Conservation (phyloP, 2,113 vertebrate genomes). For the Jacana jacana region DNA sequence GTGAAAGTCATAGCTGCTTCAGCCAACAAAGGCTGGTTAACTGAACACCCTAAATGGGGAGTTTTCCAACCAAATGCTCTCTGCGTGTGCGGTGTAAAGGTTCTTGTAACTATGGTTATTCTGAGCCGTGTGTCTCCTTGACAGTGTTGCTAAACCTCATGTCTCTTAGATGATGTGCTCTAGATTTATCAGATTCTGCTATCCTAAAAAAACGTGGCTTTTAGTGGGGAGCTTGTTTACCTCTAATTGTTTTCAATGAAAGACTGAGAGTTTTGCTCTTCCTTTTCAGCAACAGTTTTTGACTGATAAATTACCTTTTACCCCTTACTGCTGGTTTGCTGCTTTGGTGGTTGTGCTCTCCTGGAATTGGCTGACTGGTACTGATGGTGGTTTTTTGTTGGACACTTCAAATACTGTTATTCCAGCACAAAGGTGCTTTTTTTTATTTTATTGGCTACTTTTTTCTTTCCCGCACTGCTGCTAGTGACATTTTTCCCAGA, state of each 20-base stretch:
- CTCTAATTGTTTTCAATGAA: neutral
- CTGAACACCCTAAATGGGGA: accelerated
- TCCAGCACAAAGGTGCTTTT: neutral
- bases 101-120: neutral
- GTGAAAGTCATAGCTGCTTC: neutral
- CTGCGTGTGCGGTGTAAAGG: neutral
- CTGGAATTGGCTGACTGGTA: neutral
- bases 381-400: neutral
- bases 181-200: neutral
- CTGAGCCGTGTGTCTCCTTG: neutral
- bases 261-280: neutral
- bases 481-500: neutral
- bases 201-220: neutral
- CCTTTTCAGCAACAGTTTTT: neutral
- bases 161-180: neutral
- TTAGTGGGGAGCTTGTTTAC: neutral
- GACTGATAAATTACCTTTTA: neutral
- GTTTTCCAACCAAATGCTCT: neutral
- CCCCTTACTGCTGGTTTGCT: neutral
- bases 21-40: neutral
- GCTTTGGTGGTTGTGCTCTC: neutral
- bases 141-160: neutral
- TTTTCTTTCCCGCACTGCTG: neutral
- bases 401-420: neutral
- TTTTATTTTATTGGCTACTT: neutral